Percentiles rank a stretch among this genome's conserved stretches.
These are phyloP conservation scores for Papilio gigon DNA, from an alignment of 2,888 invertebrate genomes.

Conservation along the genomic window DNA sequence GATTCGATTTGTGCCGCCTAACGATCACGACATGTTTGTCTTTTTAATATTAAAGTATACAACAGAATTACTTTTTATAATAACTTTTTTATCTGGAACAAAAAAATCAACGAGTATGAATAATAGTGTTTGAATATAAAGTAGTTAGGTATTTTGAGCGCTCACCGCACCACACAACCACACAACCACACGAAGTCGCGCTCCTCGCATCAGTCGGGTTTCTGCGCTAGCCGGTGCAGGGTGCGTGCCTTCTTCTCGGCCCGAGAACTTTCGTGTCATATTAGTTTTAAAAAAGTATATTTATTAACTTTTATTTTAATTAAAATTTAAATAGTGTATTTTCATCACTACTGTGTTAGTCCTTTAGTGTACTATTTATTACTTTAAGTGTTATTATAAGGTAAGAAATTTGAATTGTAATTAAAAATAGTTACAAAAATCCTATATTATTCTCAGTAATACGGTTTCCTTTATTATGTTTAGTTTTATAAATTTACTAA, in stretches of 20 bases:
- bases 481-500: too few species aligned
- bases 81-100: slow-evolving; percentile 2
- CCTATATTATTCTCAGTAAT: background rate
- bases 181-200: slow-evolving; percentile 35
- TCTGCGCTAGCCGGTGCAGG: slow-evolving; percentile 73
- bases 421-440: background rate
- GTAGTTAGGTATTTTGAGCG: slow-evolving; percentile 57
- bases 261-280: slow-evolving; percentile 68
- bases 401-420: slow-evolving; percentile 57
- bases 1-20: background rate
- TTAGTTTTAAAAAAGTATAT: slow-evolving; percentile 54
- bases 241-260: slow-evolving; percentile 65
- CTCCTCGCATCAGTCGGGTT: slow-evolving; percentile 75
- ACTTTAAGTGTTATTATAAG: slow-evolving; percentile 61
- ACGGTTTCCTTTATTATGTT: background rate
- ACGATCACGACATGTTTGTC: background rate
- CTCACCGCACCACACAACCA: slow-evolving; percentile 49
- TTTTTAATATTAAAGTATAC: background rate
- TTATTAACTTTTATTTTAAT: slow-evolving; percentile 43
- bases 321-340: slow-evolving; percentile 46
- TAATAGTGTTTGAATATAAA: slow-evolving; percentile 45
- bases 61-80: slow-evolving; percentile 1
- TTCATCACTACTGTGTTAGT: slow-evolving; percentile 57
- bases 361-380: slow-evolving; percentile 60
- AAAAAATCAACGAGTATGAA: background rate